Evolutionary conservation across 1,140 invertebrate species (phyloP), one percentile per base, ranked within the genome.

Genomic region (Penaeus japonicus): DNA sequence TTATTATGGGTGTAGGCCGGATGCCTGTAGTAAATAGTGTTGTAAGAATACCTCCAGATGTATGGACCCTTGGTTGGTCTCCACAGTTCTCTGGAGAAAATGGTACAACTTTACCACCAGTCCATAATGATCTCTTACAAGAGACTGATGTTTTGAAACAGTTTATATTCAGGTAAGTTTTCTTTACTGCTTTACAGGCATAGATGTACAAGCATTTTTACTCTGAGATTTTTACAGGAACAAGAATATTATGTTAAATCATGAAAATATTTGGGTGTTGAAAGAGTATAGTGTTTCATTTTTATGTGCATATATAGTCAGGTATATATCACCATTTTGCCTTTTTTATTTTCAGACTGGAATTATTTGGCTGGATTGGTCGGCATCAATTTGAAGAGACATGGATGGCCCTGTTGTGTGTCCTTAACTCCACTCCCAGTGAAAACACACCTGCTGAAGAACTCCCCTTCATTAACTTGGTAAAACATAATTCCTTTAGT

Each of bases 301-400:
- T 30, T 0, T 73, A 10, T 53, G 2, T 24, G 35, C 20, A 47
- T 65, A 86, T 24, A 87, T 77, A 3, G 4, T 89, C 32, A 30
- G 17, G 4, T 18, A n/a, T 12, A n/a, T 53, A 30, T 2, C 24
- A 70, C 22, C 24, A 47, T 62, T 20, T 84, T 75, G 65, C 7
- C 17, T 30, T 15, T 75, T 81, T 77, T 82, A n/a, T n/a, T n/a
- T n/a, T 90, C 91, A 95, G 96, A 90, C 93, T 95, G 79, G 95
- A 94, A 57, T 91, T 95, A 32, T 93, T 96, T 91, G 96, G 97
- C 1, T 98, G 97, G 96, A 96, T 94, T 1, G 95, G 94, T 35
- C 94, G 97, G 86, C 95, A 96, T 81, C 96, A 98, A 91, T 98
- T 98, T 93, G 97, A 98, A 93, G 97, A 98, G 93, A 97, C 97